Percentiles rank a stretch among this genome's conserved stretches.
Evolutionary conservation across 2,888 invertebrate species (phyloP).

Genomic region (Lochmaea crataegi): DNA sequence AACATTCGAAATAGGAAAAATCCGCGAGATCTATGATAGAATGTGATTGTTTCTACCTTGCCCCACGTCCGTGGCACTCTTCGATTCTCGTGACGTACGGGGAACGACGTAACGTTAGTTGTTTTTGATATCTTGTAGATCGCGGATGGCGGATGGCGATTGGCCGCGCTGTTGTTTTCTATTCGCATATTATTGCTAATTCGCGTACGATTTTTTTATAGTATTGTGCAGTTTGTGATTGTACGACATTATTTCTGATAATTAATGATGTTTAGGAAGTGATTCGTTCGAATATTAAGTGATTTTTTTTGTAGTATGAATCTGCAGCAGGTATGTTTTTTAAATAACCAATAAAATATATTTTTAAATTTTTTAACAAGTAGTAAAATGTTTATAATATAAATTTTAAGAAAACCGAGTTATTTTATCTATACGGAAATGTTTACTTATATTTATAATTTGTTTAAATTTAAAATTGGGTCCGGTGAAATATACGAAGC

Average conservation of each 20-base stretch:
- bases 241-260: not conserved
- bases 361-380: no score
- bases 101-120: constrained; percentile 35
- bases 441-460: no score
- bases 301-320: constrained; percentile 35
- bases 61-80: constrained; percentile 39
- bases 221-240: constrained; percentile 6
- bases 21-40: not conserved
- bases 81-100: constrained; percentile 35
- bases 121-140: constrained; percentile 41
- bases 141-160: constrained; percentile 41
- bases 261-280: constrained; percentile 1
- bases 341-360: no score
- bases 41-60: constrained; percentile 26
- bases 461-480: no score
- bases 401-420: no score
- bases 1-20: constrained; percentile 6
- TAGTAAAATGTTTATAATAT: no score
- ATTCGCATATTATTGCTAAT: constrained; percentile 4
- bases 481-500: no score
- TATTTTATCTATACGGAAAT: no score
- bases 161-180: constrained; percentile 27
- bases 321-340: constrained; percentile 29
- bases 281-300: constrained; percentile 26
- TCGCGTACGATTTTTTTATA: constrained; percentile 1